Conservation (phyloP, 2,797 vertebrate species). For the Choloepus didactylus region DNA sequence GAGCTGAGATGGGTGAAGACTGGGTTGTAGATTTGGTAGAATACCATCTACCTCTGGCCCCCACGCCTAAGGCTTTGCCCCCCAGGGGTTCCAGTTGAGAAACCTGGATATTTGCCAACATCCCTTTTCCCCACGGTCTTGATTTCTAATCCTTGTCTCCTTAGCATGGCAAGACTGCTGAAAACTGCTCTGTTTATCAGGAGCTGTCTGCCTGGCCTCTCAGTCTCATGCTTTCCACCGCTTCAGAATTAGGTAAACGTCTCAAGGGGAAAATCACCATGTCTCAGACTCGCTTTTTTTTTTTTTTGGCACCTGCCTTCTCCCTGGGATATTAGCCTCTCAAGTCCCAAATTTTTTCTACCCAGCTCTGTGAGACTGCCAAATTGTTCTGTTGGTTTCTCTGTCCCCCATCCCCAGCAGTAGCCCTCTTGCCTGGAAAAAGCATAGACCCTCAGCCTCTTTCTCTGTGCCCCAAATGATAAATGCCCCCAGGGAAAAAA, state of each 20-base stretch:
- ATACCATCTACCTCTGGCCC: background rate
- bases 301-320: background rate
- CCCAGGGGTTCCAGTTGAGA: background rate
- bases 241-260: background rate
- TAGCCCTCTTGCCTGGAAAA: background rate
- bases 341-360: background rate
- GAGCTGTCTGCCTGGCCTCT: background rate
- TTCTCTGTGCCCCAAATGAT: background rate
- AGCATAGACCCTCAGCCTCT: background rate
- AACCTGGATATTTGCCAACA: background rate
- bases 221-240: background rate
- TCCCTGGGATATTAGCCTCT: background rate
- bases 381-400: slow-evolving; percentile 10
- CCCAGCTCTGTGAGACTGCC: background rate
- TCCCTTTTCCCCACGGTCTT: background rate
- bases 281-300: background rate
- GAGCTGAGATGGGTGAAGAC: background rate
- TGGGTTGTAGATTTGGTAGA: background rate
- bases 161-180: background rate
- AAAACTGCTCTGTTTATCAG: background rate
- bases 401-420: background rate
- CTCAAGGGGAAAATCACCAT: background rate
- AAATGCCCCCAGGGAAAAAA: background rate
- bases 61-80: background rate
- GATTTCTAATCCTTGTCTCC: background rate